A percentile compares a stretch with the other conserved stretches of the same genome.
phyloP scores from a whole-genome alignment of 1,140 invertebrate species.

The Drosophila micromelanica region DNA sequence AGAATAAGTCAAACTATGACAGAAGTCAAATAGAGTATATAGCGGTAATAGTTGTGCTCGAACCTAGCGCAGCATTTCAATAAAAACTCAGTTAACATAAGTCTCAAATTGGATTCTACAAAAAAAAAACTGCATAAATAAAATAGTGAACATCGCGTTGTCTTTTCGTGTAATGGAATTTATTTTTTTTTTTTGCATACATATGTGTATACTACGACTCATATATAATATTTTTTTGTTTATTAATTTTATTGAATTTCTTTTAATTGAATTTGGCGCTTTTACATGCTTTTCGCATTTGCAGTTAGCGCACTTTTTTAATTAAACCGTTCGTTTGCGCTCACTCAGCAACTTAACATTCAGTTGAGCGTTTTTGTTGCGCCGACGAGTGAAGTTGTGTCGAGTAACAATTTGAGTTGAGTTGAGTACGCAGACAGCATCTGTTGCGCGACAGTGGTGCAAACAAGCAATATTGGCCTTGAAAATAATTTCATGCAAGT shows the following conservation, averaged over 20 bases:
- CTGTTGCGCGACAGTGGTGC: constrained; percentile 45
- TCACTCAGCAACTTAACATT: constrained; percentile 7
- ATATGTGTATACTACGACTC: too few species aligned
- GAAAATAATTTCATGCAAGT: too few species aligned
- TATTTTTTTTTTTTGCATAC: neutral
- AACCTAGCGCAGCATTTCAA: too few species aligned
- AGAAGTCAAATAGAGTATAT: too few species aligned
- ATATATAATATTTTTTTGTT: too few species aligned
- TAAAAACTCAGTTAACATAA: too few species aligned
- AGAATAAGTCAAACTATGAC: too few species aligned
- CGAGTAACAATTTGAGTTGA: constrained; percentile 32
- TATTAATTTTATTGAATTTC: neutral
- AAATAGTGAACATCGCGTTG: too few species aligned
- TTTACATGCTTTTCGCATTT: constrained; percentile 69
- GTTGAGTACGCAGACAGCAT: constrained; percentile 12
- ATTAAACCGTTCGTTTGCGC: constrained; percentile 26
- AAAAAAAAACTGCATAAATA: too few species aligned
- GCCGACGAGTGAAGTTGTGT: constrained; percentile 18
- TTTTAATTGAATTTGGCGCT: constrained; percentile 46
- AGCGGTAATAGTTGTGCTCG: too few species aligned
- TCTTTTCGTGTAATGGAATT: neutral
- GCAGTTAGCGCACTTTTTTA: constrained; percentile 25
- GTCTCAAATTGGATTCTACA: too few species aligned
- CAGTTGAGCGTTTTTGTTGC: constrained; percentile 12
- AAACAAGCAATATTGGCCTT: too few species aligned